Evolutionary conservation across 1,140 invertebrate species (phyloP), one percentile per base, ranked within the genome.

Genomic region (Ruditapes philippinarum): DNA sequence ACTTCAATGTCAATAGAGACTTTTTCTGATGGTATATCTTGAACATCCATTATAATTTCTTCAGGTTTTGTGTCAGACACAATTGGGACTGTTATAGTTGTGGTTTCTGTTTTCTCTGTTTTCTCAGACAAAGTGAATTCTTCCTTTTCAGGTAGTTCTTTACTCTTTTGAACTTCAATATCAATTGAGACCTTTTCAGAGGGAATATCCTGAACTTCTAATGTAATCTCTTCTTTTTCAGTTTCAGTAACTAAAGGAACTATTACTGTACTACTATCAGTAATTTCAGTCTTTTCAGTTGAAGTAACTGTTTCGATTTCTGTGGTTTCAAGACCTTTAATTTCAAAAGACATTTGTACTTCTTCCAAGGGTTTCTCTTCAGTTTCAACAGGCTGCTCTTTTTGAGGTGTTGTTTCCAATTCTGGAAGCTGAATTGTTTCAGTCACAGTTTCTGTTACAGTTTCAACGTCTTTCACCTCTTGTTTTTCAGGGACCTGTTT

Each of bases 31-130:
- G 45, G 83, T 83, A 92, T 91, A 17, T 92, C 92, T 78, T 87
- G 49, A 38, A 94, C 87, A 36, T 94, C 91, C 40, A 94, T 60
- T 22, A 82, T 92, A 1, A 93, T 36, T 83, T 94, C 92, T 54
- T 94, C 91, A 49, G 36, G 81, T 57, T 91, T 82, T 9, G 81
- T 83, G 38, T 92, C 91, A n/a, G 89, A 83, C 11, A 73, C 51
- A 57, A 45, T 33, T 17, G 90, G 83, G 42, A 85, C 60, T 68
- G 65, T 38, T 62, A 62, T 38, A 36, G 49, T 89, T n/a, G 49
- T 85, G 17, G 78, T 68, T 65, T 89, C 65, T 54, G 65, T 78
- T n/a, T 88, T 87, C 12, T 38, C 33, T 45, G 84, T 73, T 36
- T 83, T 85, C 28, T 89, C 88, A 31, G 90, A 84, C 14, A 74